A percentile compares a stretch with the other conserved stretches of the same genome.
Evolutionary conservation across 1,140 invertebrate genomes (phyloP).

Genomic region (Drepana arcuata): DNA sequence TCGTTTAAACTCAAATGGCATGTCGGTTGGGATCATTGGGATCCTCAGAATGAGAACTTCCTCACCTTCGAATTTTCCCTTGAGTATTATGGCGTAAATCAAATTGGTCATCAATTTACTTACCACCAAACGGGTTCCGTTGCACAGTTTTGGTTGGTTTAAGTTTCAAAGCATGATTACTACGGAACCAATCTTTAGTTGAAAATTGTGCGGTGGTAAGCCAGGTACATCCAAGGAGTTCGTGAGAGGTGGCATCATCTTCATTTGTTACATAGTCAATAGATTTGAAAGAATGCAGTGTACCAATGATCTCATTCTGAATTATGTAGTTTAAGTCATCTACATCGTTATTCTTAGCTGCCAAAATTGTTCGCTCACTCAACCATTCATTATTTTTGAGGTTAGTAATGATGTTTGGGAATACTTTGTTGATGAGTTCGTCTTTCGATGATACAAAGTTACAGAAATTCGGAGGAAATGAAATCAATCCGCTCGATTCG

Average conservation of each 20-base stretch:
- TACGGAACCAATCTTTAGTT: conserved; percentile 22
- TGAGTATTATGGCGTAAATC: conserved; percentile 18
- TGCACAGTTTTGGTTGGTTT: conserved; percentile 24
- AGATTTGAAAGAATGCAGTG: conserved; percentile 26
- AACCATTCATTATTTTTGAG: conserved; percentile 33
- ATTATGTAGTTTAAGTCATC: conserved; percentile 24
- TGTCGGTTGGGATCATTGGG: conserved; percentile 13
- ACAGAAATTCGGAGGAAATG: conserved; percentile 39
- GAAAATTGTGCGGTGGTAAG: conserved; percentile 24
- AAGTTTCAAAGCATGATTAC: conserved; percentile 20
- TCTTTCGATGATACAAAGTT: conserved; percentile 28
- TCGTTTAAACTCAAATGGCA: conserved; percentile 10
- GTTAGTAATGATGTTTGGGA: conserved; percentile 19
- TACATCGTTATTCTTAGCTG: conserved; percentile 28
- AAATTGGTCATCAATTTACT: conserved; percentile 21
- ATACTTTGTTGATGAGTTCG: conserved; percentile 37
- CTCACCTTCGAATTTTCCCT: conserved; percentile 19
- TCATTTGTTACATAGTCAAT: conserved; percentile 22
- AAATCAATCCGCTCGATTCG: conserved; percentile 32
- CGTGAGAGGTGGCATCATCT: conserved; percentile 23
- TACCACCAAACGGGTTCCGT: conserved; percentile 17
- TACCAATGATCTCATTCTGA: conserved; percentile 21
- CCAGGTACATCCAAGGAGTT: conserved; percentile 21
- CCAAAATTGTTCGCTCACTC: conserved; percentile 21
- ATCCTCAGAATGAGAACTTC: conserved; percentile 6